Percentiles rank a stretch among this genome's conserved stretches.
Conservation (phyloP, 2,797 vertebrate species). For the Cossypha niveicapilla region DNA sequence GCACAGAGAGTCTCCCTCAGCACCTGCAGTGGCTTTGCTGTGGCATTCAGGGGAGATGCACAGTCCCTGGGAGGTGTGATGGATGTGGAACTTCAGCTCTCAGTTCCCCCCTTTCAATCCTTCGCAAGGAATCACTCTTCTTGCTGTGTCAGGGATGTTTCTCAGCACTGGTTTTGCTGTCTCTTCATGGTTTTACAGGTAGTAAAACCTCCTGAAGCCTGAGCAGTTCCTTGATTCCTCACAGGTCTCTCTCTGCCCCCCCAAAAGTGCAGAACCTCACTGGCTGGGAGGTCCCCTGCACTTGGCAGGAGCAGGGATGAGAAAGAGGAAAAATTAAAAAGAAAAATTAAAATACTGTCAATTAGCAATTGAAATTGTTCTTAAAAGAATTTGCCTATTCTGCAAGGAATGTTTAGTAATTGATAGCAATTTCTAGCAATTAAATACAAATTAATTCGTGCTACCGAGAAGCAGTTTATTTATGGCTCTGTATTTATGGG, state of each 20-base stretch:
- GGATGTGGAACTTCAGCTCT: neutral
- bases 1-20: neutral
- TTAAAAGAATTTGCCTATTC: conserved; percentile 65
- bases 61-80: neutral
- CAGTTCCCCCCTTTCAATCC: neutral
- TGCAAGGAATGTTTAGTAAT: conserved; percentile 71
- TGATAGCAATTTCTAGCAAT: conserved; percentile 77
- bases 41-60: fast-evolving
- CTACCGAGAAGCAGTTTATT: conserved; percentile 74
- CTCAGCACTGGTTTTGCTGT: neutral
- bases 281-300: neutral
- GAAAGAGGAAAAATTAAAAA: neutral
- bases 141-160: neutral
- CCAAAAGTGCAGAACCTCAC: fast-evolving
- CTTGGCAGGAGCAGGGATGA: neutral
- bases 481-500: conserved; percentile 77
- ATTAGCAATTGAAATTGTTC: conserved; percentile 62
- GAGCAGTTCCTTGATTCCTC: neutral
- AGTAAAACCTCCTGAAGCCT: neutral
- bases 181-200: neutral
- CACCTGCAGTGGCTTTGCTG: neutral
- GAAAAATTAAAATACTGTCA: neutral
- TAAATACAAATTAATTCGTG: conserved; percentile 79
- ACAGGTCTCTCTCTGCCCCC: fast-evolving
- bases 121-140: neutral